A percentile compares a stretch with the other conserved stretches of the same genome.
Conservation (phyloP, 2,888 invertebrate genomes). For the Graphium colonna region DNA sequence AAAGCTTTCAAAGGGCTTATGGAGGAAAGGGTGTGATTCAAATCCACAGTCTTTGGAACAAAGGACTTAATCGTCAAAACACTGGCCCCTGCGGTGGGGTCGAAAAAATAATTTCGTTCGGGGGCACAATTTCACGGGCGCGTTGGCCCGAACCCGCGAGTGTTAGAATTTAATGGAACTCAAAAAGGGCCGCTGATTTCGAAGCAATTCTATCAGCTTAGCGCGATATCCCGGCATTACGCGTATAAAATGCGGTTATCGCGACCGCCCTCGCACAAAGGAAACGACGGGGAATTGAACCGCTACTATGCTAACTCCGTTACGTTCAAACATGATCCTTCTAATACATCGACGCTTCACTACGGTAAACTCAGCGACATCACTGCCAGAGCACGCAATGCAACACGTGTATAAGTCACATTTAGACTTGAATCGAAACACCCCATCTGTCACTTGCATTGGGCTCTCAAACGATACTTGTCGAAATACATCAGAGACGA, state of each 20-base stretch:
- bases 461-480: conserved; percentile 15
- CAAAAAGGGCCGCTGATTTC: conserved; percentile 77
- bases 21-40: neutral
- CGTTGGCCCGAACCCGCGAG: conserved; percentile 72
- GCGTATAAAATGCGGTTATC: conserved; percentile 79
- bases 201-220: conserved; percentile 79
- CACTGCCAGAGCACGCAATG: conserved; percentile 37
- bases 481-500: conserved; percentile 5
- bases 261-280: conserved; percentile 41
- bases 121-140: conserved; percentile 74
- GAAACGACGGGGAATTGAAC: conserved; percentile 18
- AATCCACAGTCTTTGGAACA: neutral
- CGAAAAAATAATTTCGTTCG: conserved; percentile 63
- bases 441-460: conserved; percentile 15
- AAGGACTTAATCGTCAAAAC: conserved; percentile 8
- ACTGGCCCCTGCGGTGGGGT: conserved; percentile 35
- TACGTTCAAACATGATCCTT: neutral
- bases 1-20: neutral
- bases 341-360: conserved; percentile 46
- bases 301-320: too few relatives aligned
- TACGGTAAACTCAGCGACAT: conserved; percentile 27
- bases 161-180: conserved; percentile 79
- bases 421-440: conserved; percentile 8
- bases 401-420: conserved; percentile 21
- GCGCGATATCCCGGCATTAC: conserved; percentile 74